phyloP scores from a whole-genome alignment of 2,113 vertebrate genomes.

The Lynx canadensis region DNA sequence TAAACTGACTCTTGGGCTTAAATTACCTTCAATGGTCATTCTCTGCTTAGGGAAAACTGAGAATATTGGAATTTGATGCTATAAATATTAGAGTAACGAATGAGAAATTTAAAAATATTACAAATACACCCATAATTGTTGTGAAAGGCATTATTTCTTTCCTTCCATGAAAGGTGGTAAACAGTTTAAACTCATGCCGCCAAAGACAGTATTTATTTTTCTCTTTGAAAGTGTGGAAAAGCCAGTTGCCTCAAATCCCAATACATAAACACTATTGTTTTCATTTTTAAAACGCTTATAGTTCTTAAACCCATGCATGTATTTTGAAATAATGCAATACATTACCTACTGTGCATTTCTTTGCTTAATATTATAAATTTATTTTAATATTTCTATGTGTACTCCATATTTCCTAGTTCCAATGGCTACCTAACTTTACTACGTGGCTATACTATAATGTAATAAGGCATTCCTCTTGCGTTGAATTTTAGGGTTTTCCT shows the following conservation, averaged over 20 bases:
- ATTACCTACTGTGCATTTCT: background rate
- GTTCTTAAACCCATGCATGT: background rate
- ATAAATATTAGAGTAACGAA: constrained; percentile 51
- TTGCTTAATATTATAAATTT: background rate
- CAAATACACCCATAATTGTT: constrained; percentile 14
- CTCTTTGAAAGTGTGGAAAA: background rate
- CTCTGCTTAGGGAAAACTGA: constrained; percentile 68
- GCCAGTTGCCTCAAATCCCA: background rate
- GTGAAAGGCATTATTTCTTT: background rate
- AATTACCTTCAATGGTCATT: constrained; percentile 49
- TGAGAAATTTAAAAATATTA: constrained; percentile 32
- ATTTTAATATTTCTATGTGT: constrained; percentile 30
- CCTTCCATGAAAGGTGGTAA: background rate
- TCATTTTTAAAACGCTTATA: background rate
- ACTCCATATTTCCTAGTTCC: background rate
- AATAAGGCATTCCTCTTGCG: background rate
- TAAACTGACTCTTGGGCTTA: constrained; percentile 58
- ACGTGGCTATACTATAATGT: background rate
- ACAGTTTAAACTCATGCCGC: constrained; percentile 6
- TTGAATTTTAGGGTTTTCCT: background rate
- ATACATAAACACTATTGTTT: background rate
- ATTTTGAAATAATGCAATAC: background rate
- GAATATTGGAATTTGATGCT: constrained; percentile 72
- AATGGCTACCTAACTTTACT: background rate
- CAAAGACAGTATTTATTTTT: background rate